Evolutionary conservation across 2,797 vertebrate species (phyloP).

Genomic region (Bovichtus diacanthus): DNA sequence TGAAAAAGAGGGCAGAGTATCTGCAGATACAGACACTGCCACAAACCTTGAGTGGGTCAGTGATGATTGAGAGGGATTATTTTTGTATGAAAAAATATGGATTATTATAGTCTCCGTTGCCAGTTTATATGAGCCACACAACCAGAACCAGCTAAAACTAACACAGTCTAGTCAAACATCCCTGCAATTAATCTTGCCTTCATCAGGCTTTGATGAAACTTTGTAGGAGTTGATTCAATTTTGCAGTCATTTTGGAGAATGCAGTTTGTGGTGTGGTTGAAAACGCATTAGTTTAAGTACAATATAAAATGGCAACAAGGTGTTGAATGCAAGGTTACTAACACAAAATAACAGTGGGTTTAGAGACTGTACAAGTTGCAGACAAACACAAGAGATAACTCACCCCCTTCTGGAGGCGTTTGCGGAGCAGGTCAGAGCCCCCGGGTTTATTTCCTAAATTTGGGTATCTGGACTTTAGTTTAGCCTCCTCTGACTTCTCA

Average conservation of each 20-base stretch:
- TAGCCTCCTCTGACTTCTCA: constrained; percentile 97
- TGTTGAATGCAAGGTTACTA: background rate
- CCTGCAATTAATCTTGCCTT: too few relatives aligned
- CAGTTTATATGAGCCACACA: too few relatives aligned
- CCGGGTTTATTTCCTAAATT: constrained; percentile 96
- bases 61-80: background rate
- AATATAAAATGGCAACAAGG: background rate
- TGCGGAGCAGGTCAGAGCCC: constrained; percentile 97
- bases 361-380: background rate
- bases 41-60: background rate
- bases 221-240: too few relatives aligned
- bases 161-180: too few relatives aligned
- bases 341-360: background rate
- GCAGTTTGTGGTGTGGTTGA: too few relatives aligned
- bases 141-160: too few relatives aligned
- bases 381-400: constrained; percentile 68
- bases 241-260: too few relatives aligned
- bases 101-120: too few relatives aligned
- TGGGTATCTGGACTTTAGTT: constrained; percentile 97
- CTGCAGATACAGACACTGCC: background rate
- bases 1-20: background rate
- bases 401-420: constrained; percentile 98
- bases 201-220: too few relatives aligned
- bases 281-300: background rate
- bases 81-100: too few relatives aligned